phyloP scores from a whole-genome alignment of 2,797 vertebrate species.

The Pseudomugil tenellus region DNA sequence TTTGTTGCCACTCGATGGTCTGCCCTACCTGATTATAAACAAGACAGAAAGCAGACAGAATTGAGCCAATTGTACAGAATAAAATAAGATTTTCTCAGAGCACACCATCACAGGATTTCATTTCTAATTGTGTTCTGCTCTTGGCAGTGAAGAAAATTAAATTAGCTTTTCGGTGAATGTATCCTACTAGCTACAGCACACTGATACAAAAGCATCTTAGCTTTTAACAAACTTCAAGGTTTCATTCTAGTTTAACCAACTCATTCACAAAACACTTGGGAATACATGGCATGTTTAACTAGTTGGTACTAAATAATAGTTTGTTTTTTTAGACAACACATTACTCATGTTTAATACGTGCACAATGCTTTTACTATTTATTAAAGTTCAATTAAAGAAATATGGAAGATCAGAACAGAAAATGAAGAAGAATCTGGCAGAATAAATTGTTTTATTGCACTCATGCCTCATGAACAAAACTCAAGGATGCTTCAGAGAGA shows the following conservation, averaged over 20 bases:
- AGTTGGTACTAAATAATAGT: neutral
- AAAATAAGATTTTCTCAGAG: neutral
- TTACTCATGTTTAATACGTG: neutral
- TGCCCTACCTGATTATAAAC: neutral
- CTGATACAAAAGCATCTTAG: neutral
- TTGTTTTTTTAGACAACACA: too few species aligned
- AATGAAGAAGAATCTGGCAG: conserved; percentile 40
- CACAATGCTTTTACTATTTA: neutral
- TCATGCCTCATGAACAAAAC: conserved; percentile 65
- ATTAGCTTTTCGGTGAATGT: neutral
- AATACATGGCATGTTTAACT: neutral
- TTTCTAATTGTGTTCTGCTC: neutral
- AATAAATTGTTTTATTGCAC: conserved; percentile 78
- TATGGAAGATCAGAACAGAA: neutral
- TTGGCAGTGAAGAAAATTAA: neutral
- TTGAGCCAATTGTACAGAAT: neutral
- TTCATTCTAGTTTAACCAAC: neutral
- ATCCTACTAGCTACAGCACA: neutral
- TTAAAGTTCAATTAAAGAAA: neutral
- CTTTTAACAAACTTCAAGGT: neutral
- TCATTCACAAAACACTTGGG: neutral
- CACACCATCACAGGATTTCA: neutral
- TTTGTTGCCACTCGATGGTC: neutral
- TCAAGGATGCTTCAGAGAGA: conserved; percentile 48
- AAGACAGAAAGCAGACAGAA: neutral